Evolutionary conservation across 1,140 invertebrate genomes (phyloP).

Genomic region (Zaprionus nigranus): DNA sequence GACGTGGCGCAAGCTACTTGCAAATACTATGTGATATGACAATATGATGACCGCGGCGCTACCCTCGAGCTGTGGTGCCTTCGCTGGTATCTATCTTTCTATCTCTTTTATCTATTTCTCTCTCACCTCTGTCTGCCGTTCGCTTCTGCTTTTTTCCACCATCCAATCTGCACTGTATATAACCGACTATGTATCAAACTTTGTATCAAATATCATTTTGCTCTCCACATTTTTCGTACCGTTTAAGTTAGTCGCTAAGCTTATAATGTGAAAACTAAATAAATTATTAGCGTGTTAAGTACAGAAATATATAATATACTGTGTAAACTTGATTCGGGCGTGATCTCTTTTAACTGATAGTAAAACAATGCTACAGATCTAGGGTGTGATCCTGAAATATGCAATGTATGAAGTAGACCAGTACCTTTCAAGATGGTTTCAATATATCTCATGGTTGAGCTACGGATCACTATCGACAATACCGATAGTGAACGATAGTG

Average conservation of each 20-base stretch:
- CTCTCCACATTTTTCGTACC: constrained; percentile 38
- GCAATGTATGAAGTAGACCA: too few relatives aligned
- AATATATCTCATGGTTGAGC: too few relatives aligned
- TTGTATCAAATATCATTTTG: constrained; percentile 14
- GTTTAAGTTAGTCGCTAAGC: constrained; percentile 55
- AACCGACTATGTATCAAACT: constrained; percentile 50
- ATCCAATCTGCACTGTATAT: constrained; percentile 50
- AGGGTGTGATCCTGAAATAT: too few relatives aligned
- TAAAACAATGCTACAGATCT: too few relatives aligned
- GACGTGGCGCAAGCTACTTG: constrained; percentile 3
- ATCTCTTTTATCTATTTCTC: neutral
- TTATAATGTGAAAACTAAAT: constrained; percentile 56
- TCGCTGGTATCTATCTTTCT: neutral
- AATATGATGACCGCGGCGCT: constrained; percentile 35
- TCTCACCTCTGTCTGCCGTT: neutral
- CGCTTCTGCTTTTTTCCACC: neutral
- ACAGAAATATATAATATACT: constrained; percentile 12
- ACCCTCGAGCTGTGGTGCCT: constrained; percentile 13
- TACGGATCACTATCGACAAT: too few relatives aligned
- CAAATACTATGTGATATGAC: constrained; percentile 73
- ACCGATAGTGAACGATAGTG: too few relatives aligned
- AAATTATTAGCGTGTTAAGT: constrained; percentile 44
- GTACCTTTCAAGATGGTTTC: too few relatives aligned
- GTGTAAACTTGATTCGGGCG: neutral
- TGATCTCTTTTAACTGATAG: neutral